phyloP scores from a whole-genome alignment of 2,888 invertebrate genomes.

The Dermolepida albohirtum region DNA sequence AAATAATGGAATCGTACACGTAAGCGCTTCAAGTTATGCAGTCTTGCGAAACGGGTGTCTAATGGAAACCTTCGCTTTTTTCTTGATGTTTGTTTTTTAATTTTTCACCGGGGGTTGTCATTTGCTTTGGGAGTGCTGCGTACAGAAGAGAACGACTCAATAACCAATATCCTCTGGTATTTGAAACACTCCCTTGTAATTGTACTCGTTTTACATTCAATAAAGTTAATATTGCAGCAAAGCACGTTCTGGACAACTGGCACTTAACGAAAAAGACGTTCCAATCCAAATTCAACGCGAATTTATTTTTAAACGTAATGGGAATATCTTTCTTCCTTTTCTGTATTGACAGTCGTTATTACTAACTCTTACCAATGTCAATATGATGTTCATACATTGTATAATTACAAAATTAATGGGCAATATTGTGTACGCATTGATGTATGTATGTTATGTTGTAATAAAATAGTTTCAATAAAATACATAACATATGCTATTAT shows the following conservation, averaged over 20 bases:
- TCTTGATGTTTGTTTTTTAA: constrained; percentile 1
- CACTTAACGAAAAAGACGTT: constrained; percentile 3
- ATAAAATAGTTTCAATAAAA: too few relatives aligned
- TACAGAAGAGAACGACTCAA: constrained; percentile 42
- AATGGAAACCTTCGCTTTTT: constrained; percentile 29
- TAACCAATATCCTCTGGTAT: constrained; percentile 53
- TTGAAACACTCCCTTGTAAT: constrained; percentile 30
- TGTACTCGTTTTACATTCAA: constrained; percentile 40
- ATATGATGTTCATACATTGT: too few relatives aligned
- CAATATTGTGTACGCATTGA: too few relatives aligned
- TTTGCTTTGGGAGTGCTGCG: background rate
- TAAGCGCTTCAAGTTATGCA: constrained; percentile 42
- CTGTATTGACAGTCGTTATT: background rate
- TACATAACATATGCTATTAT: too few relatives aligned
- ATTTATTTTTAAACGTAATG: constrained; percentile 14
- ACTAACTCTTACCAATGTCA: too few relatives aligned
- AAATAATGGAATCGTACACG: constrained; percentile 9
- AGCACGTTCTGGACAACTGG: constrained; percentile 38
- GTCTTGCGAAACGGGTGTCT: constrained; percentile 28
- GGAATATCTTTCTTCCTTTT: constrained; percentile 29
- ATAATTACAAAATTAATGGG: too few relatives aligned
- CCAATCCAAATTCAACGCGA: background rate
- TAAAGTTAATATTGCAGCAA: constrained; percentile 39
- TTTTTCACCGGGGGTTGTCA: background rate
- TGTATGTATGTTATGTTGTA: too few relatives aligned